Conservation (phyloP, 2,113 vertebrate species). For the Callorhinus ursinus region DNA sequence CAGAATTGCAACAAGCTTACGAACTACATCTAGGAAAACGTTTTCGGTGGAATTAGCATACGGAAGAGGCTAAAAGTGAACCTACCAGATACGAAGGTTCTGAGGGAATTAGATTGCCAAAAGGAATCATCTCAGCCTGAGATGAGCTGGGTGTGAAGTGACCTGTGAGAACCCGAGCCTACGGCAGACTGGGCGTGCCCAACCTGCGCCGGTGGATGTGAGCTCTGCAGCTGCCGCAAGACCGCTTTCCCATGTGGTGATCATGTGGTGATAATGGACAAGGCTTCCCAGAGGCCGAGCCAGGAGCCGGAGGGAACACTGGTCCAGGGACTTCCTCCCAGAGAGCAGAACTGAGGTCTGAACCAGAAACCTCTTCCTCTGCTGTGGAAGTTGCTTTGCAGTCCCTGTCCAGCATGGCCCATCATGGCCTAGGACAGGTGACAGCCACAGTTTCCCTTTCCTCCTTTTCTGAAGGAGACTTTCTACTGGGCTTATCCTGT, state of each 20-base stretch:
- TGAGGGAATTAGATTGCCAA: background rate
- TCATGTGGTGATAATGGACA: background rate
- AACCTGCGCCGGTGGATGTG: background rate
- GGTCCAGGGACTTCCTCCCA: background rate
- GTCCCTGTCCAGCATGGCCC: background rate
- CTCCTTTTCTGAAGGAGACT: background rate
- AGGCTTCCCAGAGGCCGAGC: background rate
- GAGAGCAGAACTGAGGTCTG: background rate
- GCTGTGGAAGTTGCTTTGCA: background rate
- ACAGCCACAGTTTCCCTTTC: background rate
- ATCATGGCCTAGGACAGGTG: background rate
- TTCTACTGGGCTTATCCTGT: too few species aligned
- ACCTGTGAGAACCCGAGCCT: background rate
- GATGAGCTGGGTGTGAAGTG: too few species aligned
- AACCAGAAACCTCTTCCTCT: background rate
- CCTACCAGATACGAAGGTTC: background rate
- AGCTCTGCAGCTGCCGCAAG: background rate
- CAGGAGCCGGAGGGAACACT: background rate
- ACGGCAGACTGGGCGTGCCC: background rate
- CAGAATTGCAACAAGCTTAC: too few species aligned
- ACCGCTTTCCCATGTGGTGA: fast-evolving
- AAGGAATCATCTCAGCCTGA: background rate
- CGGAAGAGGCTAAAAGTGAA: background rate
- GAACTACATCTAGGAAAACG: background rate
- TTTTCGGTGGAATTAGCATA: background rate